Evolutionary conservation across 2,888 invertebrate species (phyloP).

Genomic region (Lepidochitona cinerea): DNA sequence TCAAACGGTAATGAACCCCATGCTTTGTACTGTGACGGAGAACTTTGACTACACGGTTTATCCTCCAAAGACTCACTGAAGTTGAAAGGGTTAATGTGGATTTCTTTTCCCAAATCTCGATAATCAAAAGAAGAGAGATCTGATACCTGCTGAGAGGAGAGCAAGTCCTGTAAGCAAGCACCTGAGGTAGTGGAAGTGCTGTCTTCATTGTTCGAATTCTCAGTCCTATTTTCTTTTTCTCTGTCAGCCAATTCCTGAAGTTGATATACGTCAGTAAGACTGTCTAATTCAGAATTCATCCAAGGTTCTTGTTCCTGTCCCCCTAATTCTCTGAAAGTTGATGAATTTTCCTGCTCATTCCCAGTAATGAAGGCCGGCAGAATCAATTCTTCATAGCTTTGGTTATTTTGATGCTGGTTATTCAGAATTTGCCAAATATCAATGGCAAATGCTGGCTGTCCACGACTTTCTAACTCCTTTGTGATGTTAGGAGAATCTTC

Average conservation of each 20-base stretch:
- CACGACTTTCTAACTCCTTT: neutral
- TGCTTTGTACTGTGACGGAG: neutral
- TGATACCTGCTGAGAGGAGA: neutral
- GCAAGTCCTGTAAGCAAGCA: neutral
- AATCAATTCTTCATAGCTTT: neutral
- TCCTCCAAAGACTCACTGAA: neutral
- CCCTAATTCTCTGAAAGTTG: neutral
- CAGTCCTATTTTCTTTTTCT: no score
- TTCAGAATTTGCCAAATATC: neutral
- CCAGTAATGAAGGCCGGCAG: neutral
- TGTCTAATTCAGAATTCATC: neutral
- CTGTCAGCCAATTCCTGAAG: no score
- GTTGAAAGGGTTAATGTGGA: neutral
- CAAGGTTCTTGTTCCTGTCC: neutral
- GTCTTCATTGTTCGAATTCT: no score
- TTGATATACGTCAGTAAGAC: no score
- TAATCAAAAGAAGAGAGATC: neutral
- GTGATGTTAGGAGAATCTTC: neutral
- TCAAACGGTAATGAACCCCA: neutral
- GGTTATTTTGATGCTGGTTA: neutral
- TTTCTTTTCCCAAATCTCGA: neutral
- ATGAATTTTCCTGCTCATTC: neutral
- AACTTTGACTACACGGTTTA: neutral
- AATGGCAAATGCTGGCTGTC: neutral
- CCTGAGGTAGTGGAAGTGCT: neutral